Evolutionary conservation across 2,113 vertebrate genomes (phyloP), one percentile per base, ranked within the genome.

Genomic region (Caretta caretta): DNA sequence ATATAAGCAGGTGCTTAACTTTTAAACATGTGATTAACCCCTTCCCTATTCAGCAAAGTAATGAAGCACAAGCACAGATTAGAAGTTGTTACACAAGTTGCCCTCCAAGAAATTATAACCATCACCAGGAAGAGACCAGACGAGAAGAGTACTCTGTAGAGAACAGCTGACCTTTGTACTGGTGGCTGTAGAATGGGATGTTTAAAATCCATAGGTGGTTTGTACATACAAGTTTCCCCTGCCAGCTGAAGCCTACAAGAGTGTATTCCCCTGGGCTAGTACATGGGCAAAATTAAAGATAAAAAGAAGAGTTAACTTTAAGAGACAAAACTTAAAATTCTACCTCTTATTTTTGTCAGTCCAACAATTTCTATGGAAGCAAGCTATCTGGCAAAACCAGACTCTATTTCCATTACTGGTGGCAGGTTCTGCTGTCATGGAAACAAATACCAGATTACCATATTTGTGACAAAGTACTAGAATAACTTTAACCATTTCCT

Each of bases 61-160:
- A 38, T 95, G 94, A 97, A 97, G 94, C 78, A 80, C 81, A 93
- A 9, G 50, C 46, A 62, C n/a, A 93, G 89, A 90, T 57, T 90
- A 81, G 78, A 87, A 94, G 56, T 35, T 59, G 57, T 12, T 91
- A 92, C 87, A 95, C 51, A 76, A 9, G 56, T 48, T 96, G 96
- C 95, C 96, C 96, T 97, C 87, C 75, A 95, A 86, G 85, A 78
- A 93, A 81, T 92, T 95, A 4, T 22, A 35, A 49, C 76, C 84
- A 89, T 94, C 95, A 97, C 94, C 95, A 90, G 95, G 88, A 95
- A 91, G 59, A 29, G 88, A 84, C 31, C 90, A 90, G 85, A 83
- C 93, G 72, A 90, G 87, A 25, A 91, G 90, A 25, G 48, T 69
- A 80, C 62, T 2, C 1, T 7, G 83, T 83, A 59, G 49, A 91